phyloP scores from a whole-genome alignment of 2,113 vertebrate species.

The Mesocricetus auratus region DNA sequence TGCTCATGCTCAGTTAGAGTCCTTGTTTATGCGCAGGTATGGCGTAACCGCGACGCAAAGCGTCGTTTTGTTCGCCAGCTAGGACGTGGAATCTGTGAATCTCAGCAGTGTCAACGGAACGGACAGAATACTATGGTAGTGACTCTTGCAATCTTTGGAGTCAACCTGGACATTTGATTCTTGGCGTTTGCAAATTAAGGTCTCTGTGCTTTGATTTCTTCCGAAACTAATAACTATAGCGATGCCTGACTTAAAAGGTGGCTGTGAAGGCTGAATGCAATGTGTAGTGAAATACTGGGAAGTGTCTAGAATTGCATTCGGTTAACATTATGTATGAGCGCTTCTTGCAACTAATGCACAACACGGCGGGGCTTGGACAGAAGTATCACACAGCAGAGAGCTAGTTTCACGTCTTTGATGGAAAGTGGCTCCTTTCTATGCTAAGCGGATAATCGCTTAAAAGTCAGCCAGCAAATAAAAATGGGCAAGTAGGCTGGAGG shows the following conservation, averaged over 20 bases:
- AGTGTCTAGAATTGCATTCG: background rate
- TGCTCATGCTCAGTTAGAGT: background rate
- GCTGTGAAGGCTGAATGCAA: background rate
- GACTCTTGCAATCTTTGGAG: background rate
- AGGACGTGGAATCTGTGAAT: background rate
- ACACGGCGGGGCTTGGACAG: background rate
- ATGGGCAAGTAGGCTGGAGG: background rate
- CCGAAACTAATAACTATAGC: background rate
- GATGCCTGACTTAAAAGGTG: background rate
- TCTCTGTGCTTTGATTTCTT: background rate
- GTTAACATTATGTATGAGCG: background rate
- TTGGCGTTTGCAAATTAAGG: background rate
- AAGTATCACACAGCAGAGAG: background rate
- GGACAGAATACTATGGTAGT: too few relatives aligned
- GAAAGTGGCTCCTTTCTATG: background rate
- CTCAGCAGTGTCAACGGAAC: background rate
- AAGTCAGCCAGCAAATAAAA: conserved; percentile 9
- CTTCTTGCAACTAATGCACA: background rate
- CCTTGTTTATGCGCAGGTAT: too few relatives aligned
- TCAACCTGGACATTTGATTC: background rate
- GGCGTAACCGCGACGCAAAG: too few relatives aligned
- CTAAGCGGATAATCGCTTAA: background rate
- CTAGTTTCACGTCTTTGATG: background rate
- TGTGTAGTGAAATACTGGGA: background rate
- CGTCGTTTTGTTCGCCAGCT: background rate